Conservation (phyloP, 2,888 invertebrate genomes). For the Cremastobaeus sp. region DNA sequence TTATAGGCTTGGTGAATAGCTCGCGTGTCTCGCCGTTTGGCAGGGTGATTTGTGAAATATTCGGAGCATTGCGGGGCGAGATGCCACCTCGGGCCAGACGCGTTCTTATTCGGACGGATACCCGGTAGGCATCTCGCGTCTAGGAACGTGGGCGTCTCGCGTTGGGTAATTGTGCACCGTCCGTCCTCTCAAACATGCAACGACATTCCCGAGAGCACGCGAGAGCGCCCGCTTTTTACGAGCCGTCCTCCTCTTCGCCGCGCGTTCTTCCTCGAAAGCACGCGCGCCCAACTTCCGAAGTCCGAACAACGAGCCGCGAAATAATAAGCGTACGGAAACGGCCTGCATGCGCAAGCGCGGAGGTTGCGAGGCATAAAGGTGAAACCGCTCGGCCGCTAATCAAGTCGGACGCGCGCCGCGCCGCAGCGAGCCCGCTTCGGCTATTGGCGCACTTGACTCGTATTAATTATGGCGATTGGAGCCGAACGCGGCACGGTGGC, state of each 20-base stretch:
- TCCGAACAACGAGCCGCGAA: slow-evolving; percentile 52
- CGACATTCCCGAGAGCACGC: slow-evolving; percentile 71
- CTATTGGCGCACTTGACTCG: slow-evolving; percentile 35
- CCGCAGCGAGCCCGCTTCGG: slow-evolving; percentile 22
- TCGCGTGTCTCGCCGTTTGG: slow-evolving; percentile 62
- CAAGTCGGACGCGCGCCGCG: slow-evolving; percentile 25
- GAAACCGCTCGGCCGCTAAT: slow-evolving; percentile 50
- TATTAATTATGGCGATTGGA: slow-evolving; percentile 25
- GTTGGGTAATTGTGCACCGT: slow-evolving; percentile 71
- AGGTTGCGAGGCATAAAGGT: slow-evolving; percentile 42
- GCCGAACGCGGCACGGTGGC: neutral
- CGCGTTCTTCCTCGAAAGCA: slow-evolving; percentile 4
- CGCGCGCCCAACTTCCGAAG: slow-evolving; percentile 27
- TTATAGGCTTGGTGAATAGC: slow-evolving; percentile 46
- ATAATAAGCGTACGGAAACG: slow-evolving; percentile 39
- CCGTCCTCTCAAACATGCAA: slow-evolving; percentile 71
- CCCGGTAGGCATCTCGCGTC: slow-evolving; percentile 46
- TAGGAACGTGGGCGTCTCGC: slow-evolving; percentile 66
- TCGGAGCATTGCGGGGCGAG: slow-evolving; percentile 71
- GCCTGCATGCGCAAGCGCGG: slow-evolving; percentile 39
- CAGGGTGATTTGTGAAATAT: slow-evolving; percentile 75
- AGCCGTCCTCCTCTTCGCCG: neutral
- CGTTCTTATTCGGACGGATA: slow-evolving; percentile 28
- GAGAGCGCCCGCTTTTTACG: slow-evolving; percentile 60
- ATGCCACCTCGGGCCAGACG: slow-evolving; percentile 41